Base-by-base conservation (phyloP, 2,113 vertebrate species). In the Zosterops japonicus region DNA sequence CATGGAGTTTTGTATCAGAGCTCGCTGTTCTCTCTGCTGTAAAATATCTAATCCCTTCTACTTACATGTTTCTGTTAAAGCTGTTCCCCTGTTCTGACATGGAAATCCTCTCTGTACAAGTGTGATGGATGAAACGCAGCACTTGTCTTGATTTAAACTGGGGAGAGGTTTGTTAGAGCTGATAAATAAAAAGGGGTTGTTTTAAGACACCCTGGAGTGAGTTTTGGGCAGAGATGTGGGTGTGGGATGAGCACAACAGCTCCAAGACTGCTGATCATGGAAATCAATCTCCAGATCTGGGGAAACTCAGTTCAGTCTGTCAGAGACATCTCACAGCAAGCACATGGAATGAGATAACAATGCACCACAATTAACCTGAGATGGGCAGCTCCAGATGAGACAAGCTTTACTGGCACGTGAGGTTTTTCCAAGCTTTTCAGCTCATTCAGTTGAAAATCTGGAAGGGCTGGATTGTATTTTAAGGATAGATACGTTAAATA, bases 321-420 rank as follows among this genome's bases (percentile, higher is more conserved):
- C 86, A 36, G 88, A 24, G 10, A 1, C 0, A 0, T 12, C 49
- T 42, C 19, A 0, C 6, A 2, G 63, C 20, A 3, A 41, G 22
- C 35, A 2, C 1, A 0, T 14, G 77, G 20, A 3, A 1, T 4
- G 27, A 2, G 25, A 12, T 18, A 49, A 49, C 1, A 0, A 42
- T 11, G 8, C 7, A 22, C 29, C 0, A 0, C 60, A 35, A 5
- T 78, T 61, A 29, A 42, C 74, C 70, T 41, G 44, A 39, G 59
- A 12, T 11, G 28, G 80, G 47, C 6, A 14, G 46, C 76, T n/a
- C 5, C 6, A 6, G 10, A 12, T 36, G 60, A 71, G 52, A 21
- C 21, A 33, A 25, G 46, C 4, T n/a, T 33, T 5, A 19, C 22
- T 20, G 60, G 19, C 21, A 24, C 3, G 0, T 1, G 0, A 14